Evolutionary conservation across 2,888 invertebrate species (phyloP), one percentile per base, ranked within the genome.

Genomic region (Lordiphosa fenestrarum): DNA sequence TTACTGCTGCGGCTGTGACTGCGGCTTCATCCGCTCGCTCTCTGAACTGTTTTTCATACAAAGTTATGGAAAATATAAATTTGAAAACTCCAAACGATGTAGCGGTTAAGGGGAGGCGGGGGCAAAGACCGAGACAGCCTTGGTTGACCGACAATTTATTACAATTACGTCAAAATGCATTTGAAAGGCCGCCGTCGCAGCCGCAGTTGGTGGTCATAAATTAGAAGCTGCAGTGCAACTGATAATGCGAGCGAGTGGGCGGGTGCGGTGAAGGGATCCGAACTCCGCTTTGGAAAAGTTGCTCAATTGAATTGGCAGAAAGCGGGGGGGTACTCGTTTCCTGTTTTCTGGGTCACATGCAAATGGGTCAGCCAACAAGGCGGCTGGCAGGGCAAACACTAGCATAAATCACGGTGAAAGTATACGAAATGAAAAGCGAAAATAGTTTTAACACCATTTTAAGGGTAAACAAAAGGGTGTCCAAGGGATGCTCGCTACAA

Each of bases 131-230:
- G 48, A 42, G 25, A 57, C 59, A 38, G 37, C 63, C 66, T 37
- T 49, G 75, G 57, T 70, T 75, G 83, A 69, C 85, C 83, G 67
- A 74, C 76, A 85, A 80, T 80, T 80, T 80, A 80, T 80, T 85
- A 83, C 80, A 80, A 80, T 83, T 83, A 84, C 84, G 84, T 84
- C 85, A 84, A 78, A 80, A 83, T 70, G 66, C 83, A 80, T 85
- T 84, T 75, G 70, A 66, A 80, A 56, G 72, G 67, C 70, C 61
- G 52, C 53, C 66, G 53, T 46, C 68, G 54, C 46, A 38, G 49
- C 64, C 65, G 65, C 64, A 68, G 47, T 52, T 47, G 60, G 41
- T 39, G 80, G 58, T 65, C 78, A 78, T 84, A 83, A 85, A 85
- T 85, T 80, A 76, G 72, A 62, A 67, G 57, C 80, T 85, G 80